Percentiles rank a stretch among this genome's conserved stretches.
Conservation (phyloP, 2,888 invertebrate genomes). For the Sarcophaga carnaria region DNA sequence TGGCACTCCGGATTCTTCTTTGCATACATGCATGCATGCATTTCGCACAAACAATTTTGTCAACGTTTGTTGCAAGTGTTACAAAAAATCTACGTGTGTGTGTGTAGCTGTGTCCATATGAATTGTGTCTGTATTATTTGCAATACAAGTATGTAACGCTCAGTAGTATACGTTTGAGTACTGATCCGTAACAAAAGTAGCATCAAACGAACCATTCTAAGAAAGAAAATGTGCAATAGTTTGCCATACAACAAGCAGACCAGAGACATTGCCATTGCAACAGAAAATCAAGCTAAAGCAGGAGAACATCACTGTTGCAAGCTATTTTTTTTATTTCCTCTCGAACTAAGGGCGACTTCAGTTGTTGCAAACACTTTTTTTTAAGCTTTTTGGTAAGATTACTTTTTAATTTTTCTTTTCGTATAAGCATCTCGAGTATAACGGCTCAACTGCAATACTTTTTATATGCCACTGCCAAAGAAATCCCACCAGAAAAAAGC, state of each 20-base stretch:
- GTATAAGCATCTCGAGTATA: conserved; percentile 15
- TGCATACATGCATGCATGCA: background rate
- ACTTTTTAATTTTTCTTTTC: no score
- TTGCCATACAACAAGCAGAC: conserved; percentile 45
- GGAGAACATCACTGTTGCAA: background rate
- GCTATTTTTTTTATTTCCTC: no score
- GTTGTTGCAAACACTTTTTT: background rate
- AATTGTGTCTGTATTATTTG: conserved; percentile 15
- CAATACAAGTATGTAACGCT: background rate
- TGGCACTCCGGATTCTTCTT: background rate
- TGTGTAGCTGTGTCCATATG: conserved; percentile 6
- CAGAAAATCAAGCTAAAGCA: background rate
- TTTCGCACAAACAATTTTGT: background rate
- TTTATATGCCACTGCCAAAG: conserved; percentile 22
- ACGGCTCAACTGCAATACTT: conserved; percentile 34
- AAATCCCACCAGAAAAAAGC: conserved; percentile 3
- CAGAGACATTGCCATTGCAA: conserved; percentile 48
- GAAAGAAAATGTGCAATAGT: conserved; percentile 42
- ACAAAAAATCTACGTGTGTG: background rate
- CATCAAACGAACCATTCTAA: no score
- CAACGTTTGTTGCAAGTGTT: background rate
- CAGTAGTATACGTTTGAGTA: conserved; percentile 65
- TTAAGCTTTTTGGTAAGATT: background rate
- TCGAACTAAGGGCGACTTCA: no score
- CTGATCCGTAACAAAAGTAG: conserved; percentile 63